These are phyloP conservation scores for Montipora efflorescens DNA, from an alignment of 64 coral and sea anemone species.

Conservation along the genomic window DNA sequence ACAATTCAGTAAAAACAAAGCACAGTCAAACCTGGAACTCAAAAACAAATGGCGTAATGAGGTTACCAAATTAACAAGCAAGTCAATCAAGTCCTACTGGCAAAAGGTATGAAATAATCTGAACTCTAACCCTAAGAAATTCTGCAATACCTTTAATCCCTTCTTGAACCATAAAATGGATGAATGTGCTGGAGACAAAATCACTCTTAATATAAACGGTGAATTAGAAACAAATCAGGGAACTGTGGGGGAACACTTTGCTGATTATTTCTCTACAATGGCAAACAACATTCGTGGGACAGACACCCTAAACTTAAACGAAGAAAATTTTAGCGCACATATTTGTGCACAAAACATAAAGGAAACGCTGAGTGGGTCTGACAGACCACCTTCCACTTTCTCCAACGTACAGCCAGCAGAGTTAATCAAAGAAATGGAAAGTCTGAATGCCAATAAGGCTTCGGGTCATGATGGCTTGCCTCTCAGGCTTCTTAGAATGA, in stretches of 20 bases:
- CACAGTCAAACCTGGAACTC: conserved; percentile 5
- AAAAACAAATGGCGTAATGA: conserved; percentile 44
- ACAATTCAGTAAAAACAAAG: conserved; percentile 27
- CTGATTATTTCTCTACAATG: too few relatives aligned
- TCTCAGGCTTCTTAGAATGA: conserved; percentile 6
- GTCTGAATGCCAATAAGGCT: too few relatives aligned
- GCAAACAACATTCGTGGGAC: too few relatives aligned
- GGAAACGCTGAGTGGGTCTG: too few relatives aligned
- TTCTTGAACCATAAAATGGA: conserved; percentile 23
- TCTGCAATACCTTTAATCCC: conserved; percentile 42
- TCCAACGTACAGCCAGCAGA: too few relatives aligned
- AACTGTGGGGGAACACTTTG: neutral
- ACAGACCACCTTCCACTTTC: too few relatives aligned
- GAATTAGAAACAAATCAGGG: neutral
- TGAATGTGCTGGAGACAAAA: conserved; percentile 21
- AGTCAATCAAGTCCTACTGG: neutral
- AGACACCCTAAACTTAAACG: too few relatives aligned
- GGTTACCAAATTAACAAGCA: neutral
- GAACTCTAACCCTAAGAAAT: conserved; percentile 34
- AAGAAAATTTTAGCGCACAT: too few relatives aligned
- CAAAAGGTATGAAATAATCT: neutral
- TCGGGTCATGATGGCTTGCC: neutral
- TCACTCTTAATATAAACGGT: neutral
- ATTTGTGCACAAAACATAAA: too few relatives aligned
- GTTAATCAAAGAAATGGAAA: too few relatives aligned